Base-by-base conservation (phyloP, 2,113 vertebrate species). In the Trochalopteron elliotii region DNA sequence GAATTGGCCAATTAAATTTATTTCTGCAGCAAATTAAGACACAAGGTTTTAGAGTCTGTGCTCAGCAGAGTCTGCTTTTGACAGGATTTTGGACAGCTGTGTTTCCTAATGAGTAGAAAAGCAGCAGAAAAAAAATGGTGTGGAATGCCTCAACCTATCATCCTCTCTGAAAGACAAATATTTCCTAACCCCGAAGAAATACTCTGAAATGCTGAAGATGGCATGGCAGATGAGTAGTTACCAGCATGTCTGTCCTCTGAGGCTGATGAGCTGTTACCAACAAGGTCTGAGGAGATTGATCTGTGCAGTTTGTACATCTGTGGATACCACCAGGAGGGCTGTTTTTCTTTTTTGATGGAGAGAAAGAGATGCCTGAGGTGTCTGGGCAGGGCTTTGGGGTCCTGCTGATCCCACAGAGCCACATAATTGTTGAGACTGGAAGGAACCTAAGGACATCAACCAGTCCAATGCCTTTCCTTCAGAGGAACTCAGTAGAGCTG, bases 21-120 rank as follows among this genome's bases (percentile, higher is more conserved):
- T 91, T 96, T 96, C 91, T 96, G 61, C 91, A 79, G 78, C 61
- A 94, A 97, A 96, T 97, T 78, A 94, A 93, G 30, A 68, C 33
- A 39, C 39, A 95, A 81, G 37, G 24, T 76, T 94, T 96, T 61
- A 68, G 39, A 89, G 28, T 45, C 65, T 93, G 40, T 49, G 40
- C 71, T 92, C 90, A 49, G 25, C 47, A 50, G 60, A 94, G 65
- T 70, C 44, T 78, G 52, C 20, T 83, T 91, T 59, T 95, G 92
- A 96, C 89, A 83, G 78, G 74, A 86, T 76, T 96, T 94, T 96
- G 77, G 84, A 92, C 68, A 89, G 87, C 12, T 1, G 1, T 24
- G 68, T 44, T 95, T 39, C 40, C 30, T 88, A 56, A 81, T 2
- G 4, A 88, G 74, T 31, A 74, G 67, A 30, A 83, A 95, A 83